Percentiles rank a stretch among this genome's conserved stretches.
phyloP scores from a whole-genome alignment of 2,797 vertebrate species.

The Hirundo rustica region DNA sequence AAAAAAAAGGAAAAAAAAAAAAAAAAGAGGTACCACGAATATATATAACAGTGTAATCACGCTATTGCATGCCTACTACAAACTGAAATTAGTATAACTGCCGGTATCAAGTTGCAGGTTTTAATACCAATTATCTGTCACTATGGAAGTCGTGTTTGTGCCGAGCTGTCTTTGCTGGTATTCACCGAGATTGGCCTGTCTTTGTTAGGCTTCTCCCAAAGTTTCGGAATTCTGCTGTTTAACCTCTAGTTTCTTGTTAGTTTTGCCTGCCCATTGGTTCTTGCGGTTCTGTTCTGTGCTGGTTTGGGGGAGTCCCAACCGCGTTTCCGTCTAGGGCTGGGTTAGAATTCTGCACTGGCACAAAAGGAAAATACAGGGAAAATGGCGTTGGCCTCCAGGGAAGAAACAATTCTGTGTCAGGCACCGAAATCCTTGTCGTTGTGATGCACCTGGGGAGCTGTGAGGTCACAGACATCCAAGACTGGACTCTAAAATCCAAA shows the following conservation, averaged over 20 bases:
- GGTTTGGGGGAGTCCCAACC: conserved; percentile 12
- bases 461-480: not conserved
- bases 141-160: conserved; percentile 79
- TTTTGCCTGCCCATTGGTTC: conserved; percentile 37
- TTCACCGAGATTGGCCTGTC: conserved; percentile 69
- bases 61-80: conserved; percentile 82
- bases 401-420: not conserved
- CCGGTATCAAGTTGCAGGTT: conserved; percentile 72
- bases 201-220: conserved; percentile 70
- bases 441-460: not conserved
- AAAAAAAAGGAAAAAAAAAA: not conserved
- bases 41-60: conserved; percentile 78
- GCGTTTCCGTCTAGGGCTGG: not conserved
- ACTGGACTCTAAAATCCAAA: not conserved
- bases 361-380: not conserved
- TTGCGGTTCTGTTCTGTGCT: conserved; percentile 40
- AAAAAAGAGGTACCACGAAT: conserved; percentile 28
- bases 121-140: conserved; percentile 71
- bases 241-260: conserved; percentile 38
- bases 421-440: not conserved
- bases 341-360: conserved; percentile 21
- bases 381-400: not conserved
- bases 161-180: conserved; percentile 75
- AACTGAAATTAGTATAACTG: conserved; percentile 74
- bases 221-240: conserved; percentile 57